phyloP scores from a whole-genome alignment of 2,113 vertebrate genomes.

The Paramisgurnus dabryanus region DNA sequence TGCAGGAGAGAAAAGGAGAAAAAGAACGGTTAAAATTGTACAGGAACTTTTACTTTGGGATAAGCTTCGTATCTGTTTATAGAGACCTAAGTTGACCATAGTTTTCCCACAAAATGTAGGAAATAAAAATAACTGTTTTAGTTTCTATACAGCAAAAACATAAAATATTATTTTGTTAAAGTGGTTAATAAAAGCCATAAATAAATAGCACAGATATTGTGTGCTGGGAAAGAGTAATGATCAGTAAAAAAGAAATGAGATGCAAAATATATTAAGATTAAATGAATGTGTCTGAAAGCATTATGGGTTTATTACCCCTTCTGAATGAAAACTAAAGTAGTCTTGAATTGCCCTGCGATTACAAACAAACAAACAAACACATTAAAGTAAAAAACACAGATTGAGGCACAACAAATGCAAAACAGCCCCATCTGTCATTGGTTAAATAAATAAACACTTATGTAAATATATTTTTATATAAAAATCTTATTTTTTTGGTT shows the following conservation, averaged over 20 bases:
- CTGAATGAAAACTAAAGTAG: constrained; percentile 6
- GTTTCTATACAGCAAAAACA: constrained; percentile 68
- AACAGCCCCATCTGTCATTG: background rate
- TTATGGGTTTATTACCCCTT: background rate
- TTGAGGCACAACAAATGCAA: background rate
- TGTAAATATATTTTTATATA: background rate
- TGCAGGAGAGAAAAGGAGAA: constrained; percentile 58
- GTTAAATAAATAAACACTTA: constrained; percentile 19
- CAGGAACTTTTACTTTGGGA: constrained; percentile 64
- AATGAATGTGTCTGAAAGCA: background rate
- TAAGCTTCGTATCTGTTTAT: constrained; percentile 22
- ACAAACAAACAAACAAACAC: constrained; percentile 7
- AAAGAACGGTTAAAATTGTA: constrained; percentile 53
- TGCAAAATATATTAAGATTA: background rate
- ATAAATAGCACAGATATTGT: background rate
- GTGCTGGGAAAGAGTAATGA: background rate
- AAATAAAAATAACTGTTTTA: constrained; percentile 57
- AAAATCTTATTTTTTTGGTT: background rate
- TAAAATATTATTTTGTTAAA: constrained; percentile 27
- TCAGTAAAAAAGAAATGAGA: constrained; percentile 1
- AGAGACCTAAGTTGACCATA: background rate
- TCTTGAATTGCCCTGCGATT: background rate
- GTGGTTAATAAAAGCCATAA: constrained; percentile 21
- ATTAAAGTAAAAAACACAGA: constrained; percentile 11
- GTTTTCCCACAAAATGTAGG: background rate